phyloP scores from a whole-genome alignment of 2,797 vertebrate genomes.

The Rhinichthys osculus region DNA sequence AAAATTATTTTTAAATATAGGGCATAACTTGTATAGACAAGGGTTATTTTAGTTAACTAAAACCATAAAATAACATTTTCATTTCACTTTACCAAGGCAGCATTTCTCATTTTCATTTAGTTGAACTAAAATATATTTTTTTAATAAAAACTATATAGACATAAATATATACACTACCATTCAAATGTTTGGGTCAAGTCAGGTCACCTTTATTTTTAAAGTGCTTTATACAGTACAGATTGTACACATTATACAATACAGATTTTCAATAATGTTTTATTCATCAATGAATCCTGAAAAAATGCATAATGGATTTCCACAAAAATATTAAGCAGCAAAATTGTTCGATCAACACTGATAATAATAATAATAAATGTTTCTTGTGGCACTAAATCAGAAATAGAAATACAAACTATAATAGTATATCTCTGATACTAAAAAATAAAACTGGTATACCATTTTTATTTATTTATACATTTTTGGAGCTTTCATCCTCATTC shows the following conservation, averaged over 20 bases:
- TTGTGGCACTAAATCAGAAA: no score
- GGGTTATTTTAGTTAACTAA: not conserved
- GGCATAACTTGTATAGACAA: not conserved
- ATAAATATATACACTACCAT: not conserved
- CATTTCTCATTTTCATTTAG: not conserved
- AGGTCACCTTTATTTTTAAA: not conserved
- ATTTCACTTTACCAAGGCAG: not conserved
- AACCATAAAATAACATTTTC: not conserved
- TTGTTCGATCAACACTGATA: no score
- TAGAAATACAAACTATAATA: not conserved
- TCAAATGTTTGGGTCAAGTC: not conserved
- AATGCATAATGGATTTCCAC: no score
- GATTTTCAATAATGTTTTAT: not conserved
- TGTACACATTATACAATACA: not conserved
- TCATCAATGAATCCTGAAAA: no score
- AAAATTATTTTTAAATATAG: not conserved
- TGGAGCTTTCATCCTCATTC: not conserved
- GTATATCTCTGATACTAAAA: not conserved
- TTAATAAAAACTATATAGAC: not conserved
- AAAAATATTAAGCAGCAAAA: no score
- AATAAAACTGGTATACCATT: not conserved
- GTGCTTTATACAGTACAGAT: not conserved
- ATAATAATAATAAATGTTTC: no score
- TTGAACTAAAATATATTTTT: not conserved
- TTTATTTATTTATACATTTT: not conserved